These are phyloP conservation scores for Hemitrygon akajei DNA, from an alignment of 2,797 vertebrate genomes.

Conservation along the genomic window DNA sequence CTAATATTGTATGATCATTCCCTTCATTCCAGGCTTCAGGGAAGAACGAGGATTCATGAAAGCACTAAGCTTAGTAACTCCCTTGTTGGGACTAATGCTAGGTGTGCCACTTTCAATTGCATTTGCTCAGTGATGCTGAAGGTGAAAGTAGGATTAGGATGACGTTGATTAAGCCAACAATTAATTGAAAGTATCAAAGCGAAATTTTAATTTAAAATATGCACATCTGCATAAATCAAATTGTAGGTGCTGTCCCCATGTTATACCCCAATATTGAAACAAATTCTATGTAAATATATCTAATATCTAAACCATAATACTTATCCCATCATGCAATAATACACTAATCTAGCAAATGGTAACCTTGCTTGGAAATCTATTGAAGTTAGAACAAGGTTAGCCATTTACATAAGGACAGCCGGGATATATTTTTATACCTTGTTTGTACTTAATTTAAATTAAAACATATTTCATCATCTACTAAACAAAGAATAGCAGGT, in stretches of 20 bases:
- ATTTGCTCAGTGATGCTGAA: slow-evolving; percentile 48
- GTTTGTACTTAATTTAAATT: neutral
- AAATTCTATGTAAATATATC: too few relatives aligned
- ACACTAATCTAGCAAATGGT: neutral
- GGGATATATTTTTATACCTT: neutral
- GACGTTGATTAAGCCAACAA: slow-evolving; percentile 40
- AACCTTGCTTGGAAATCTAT: neutral
- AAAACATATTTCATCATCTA: neutral
- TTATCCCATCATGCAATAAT: neutral
- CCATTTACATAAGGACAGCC: neutral
- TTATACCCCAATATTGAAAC: neutral
- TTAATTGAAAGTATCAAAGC: neutral
- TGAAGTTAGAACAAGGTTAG: neutral
- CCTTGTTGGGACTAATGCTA: neutral
- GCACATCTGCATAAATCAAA: neutral
- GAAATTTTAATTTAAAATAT: neutral
- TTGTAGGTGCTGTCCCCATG: neutral
- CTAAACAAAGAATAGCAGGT: neutral
- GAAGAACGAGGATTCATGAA: neutral
- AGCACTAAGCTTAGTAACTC: neutral
- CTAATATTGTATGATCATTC: neutral
- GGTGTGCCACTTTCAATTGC: slow-evolving; percentile 38
- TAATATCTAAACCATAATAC: too few relatives aligned
- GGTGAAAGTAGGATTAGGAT: slow-evolving; percentile 60
- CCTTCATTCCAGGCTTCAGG: neutral